phyloP scores from a whole-genome alignment of 1,140 invertebrate genomes.

The Pogonomyrmex californicus region DNA sequence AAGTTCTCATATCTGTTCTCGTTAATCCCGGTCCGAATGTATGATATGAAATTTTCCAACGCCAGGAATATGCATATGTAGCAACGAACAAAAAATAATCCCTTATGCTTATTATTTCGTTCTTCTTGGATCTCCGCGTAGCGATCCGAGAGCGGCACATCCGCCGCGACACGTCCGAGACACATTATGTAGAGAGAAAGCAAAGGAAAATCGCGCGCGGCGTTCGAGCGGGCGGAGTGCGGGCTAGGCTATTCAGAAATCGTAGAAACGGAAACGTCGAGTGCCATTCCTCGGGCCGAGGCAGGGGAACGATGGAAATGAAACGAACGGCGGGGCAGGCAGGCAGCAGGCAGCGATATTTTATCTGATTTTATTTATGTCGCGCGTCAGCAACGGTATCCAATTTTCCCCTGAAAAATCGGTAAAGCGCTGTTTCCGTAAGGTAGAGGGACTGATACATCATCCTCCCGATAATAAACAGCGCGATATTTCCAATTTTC shows the following conservation, averaged over 20 bases:
- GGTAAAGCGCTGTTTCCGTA: slow-evolving; percentile 55
- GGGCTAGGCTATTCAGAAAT: slow-evolving; percentile 60
- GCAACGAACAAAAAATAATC: background rate
- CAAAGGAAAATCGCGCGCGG: slow-evolving; percentile 22
- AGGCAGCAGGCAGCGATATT: slow-evolving; percentile 50
- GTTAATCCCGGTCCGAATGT: background rate
- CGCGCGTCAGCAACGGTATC: slow-evolving; percentile 62
- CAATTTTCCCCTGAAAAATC: slow-evolving; percentile 62
- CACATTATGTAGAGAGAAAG: slow-evolving; percentile 4
- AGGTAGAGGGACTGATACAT: slow-evolving; percentile 57
- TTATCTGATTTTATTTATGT: slow-evolving; percentile 66
- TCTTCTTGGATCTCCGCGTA: background rate
- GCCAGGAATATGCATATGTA: background rate
- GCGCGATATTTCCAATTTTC: slow-evolving; percentile 63
- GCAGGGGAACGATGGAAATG: slow-evolving; percentile 42
- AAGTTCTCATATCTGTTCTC: background rate
- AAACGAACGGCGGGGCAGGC: slow-evolving; percentile 47
- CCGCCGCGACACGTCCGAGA: background rate
- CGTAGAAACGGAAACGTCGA: slow-evolving; percentile 58
- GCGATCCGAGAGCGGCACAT: background rate
- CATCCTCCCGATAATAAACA: slow-evolving; percentile 61
- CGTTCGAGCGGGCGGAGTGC: slow-evolving; percentile 15
- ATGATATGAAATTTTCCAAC: background rate
- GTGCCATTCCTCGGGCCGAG: slow-evolving; percentile 42
- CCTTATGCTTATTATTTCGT: background rate